Evolutionary conservation across 2,888 invertebrate species (phyloP).

Genomic region (Limnephilus lunatus): DNA sequence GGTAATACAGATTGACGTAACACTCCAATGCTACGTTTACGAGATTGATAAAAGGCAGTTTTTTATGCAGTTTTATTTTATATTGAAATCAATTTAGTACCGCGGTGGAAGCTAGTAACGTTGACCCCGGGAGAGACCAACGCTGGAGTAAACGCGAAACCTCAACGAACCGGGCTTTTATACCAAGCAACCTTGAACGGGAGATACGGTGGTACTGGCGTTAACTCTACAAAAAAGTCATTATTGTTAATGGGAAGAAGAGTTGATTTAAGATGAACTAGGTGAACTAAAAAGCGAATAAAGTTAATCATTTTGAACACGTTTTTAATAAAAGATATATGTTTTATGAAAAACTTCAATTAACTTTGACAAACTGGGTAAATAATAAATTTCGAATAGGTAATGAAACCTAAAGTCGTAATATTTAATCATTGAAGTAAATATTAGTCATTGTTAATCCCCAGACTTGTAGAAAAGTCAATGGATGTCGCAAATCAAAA

Average conservation of each 20-base stretch:
- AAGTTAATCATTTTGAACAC: not conserved
- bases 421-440: too few relatives aligned
- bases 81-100: not conserved
- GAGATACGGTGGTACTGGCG: not conserved
- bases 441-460: too few relatives aligned
- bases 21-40: not conserved
- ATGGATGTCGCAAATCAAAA: too few relatives aligned
- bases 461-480: too few relatives aligned
- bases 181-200: conserved; percentile 13
- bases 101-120: conserved; percentile 3
- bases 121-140: conserved; percentile 17
- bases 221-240: not conserved
- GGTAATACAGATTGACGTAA: not conserved
- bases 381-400: too few relatives aligned
- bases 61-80: not conserved
- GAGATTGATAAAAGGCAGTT: not conserved
- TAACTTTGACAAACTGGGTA: too few relatives aligned
- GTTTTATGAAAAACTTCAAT: too few relatives aligned
- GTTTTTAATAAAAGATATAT: not conserved
- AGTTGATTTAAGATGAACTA: not conserved
- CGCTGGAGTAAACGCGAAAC: conserved; percentile 41
- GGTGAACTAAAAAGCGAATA: not conserved
- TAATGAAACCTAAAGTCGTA: too few relatives aligned
- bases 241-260: not conserved
- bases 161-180: conserved; percentile 18